Conservation (phyloP, 2,797 vertebrate genomes). For the Enteromius viviparus region DNA sequence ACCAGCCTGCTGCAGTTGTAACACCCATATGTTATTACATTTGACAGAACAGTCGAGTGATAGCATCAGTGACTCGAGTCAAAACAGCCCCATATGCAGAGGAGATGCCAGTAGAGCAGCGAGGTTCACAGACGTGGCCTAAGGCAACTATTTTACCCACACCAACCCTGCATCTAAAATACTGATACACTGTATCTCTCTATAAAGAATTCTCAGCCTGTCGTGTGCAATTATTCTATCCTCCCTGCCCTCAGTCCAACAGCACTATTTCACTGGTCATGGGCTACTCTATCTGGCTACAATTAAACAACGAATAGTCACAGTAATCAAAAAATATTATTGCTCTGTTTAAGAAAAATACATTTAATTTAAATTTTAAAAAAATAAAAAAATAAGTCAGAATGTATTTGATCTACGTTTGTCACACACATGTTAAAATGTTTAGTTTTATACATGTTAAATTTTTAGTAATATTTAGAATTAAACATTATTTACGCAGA, state of each 20-base stretch:
- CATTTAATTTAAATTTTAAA: not conserved
- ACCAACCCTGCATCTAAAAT: constrained; percentile 29
- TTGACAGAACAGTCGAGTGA: constrained; percentile 65
- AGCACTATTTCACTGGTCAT: not conserved
- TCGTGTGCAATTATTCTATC: constrained; percentile 23
- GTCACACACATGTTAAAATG: not conserved
- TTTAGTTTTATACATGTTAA: not conserved
- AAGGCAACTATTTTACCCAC: constrained; percentile 59
- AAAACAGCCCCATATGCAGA: constrained; percentile 57
- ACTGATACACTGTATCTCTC: constrained; percentile 32
- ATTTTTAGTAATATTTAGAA: not conserved
- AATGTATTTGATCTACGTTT: not conserved
- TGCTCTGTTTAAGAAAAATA: constrained; percentile 23
- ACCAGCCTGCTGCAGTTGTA: constrained; percentile 51
- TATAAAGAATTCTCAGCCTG: not conserved
- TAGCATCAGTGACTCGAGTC: constrained; percentile 60
- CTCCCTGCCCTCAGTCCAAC: constrained; percentile 18
- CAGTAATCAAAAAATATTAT: constrained; percentile 44
- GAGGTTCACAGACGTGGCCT: constrained; percentile 23
- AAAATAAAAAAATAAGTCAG: not conserved
- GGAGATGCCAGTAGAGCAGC: constrained; percentile 41
- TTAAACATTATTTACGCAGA: not conserved
- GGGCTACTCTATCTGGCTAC: constrained; percentile 16
- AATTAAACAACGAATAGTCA: constrained; percentile 20
- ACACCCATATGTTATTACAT: constrained; percentile 67